A percentile compares a stretch with the other conserved stretches of the same genome.
Conservation (phyloP, 1,140 invertebrate genomes). For the Nebria ingens region DNA sequence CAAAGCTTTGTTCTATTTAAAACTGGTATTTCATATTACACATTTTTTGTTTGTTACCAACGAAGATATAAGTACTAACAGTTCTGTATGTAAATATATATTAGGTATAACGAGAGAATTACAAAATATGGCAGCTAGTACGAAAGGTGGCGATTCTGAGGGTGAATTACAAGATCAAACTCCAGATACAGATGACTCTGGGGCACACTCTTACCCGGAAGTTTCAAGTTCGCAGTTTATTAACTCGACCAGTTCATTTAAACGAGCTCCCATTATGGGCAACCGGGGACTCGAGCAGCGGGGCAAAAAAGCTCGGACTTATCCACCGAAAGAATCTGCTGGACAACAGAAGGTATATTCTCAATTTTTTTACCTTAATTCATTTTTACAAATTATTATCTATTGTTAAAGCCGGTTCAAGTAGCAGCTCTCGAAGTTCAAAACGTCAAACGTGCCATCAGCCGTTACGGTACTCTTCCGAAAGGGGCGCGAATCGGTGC, state of each 20-base stretch:
- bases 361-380: background rate
- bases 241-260: conserved; percentile 38
- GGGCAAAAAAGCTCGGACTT: conserved; percentile 47
- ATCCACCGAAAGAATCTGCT: conserved; percentile 37
- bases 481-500: conserved; percentile 93
- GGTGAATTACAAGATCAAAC: conserved; percentile 48
- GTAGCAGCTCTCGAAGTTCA: conserved; percentile 90
- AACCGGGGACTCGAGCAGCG: conserved; percentile 37
- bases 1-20: conserved; percentile 37
- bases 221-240: conserved; percentile 27
- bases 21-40: conserved; percentile 25
- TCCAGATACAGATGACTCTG: conserved; percentile 53
- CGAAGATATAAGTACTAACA: conserved; percentile 1
- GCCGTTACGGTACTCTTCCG: conserved; percentile 91
- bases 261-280: conserved; percentile 44
- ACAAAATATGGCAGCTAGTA: conserved; percentile 37
- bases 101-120: conserved; percentile 41
- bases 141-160: conserved; percentile 43
- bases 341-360: conserved; percentile 11
- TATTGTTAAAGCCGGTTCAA: conserved; percentile 44
- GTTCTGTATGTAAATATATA: no score
- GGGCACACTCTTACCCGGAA: conserved; percentile 41
- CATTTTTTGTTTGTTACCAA: background rate
- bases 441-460: conserved; percentile 92
- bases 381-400: conserved; percentile 6